These are phyloP conservation scores for Malurus splendens DNA, from an alignment of 2,797 vertebrate genomes.

Conservation along the genomic window DNA sequence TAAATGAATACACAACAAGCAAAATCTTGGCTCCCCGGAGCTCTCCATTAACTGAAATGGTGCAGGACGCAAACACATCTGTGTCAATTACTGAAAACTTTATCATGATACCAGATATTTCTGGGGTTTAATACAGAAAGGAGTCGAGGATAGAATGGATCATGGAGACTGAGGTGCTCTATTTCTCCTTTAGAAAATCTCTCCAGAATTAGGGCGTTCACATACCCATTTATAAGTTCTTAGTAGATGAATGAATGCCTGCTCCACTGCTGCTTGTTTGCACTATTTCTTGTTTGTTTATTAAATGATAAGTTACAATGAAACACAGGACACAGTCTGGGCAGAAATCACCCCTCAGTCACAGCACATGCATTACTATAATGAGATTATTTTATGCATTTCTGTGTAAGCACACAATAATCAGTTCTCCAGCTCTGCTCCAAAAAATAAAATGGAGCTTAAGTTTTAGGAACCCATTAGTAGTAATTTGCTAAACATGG, in stretches of 20 bases:
- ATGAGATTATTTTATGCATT: conserved; percentile 9
- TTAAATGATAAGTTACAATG: background rate
- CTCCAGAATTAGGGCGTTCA: background rate
- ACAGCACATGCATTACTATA: background rate
- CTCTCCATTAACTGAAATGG: conserved; percentile 27
- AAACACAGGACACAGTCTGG: background rate
- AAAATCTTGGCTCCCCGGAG: conserved; percentile 29
- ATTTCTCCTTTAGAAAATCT: background rate
- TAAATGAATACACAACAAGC: conserved; percentile 54
- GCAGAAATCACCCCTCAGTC: background rate
- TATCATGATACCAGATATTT: conserved; percentile 10
- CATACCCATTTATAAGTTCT: background rate
- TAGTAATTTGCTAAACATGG: background rate
- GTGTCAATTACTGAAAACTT: conserved; percentile 38
- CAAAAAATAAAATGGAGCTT: background rate
- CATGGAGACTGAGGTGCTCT: background rate
- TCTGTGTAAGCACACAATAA: background rate
- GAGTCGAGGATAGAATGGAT: background rate
- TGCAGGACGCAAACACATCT: background rate
- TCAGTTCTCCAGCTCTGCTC: background rate
- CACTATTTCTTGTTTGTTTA: background rate
- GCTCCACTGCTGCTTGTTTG: background rate
- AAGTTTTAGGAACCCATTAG: background rate
- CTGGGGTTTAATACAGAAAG: background rate
- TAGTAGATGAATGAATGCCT: background rate